phyloP scores from a whole-genome alignment of 2,113 vertebrate species.

The Apteryx mantelli region DNA sequence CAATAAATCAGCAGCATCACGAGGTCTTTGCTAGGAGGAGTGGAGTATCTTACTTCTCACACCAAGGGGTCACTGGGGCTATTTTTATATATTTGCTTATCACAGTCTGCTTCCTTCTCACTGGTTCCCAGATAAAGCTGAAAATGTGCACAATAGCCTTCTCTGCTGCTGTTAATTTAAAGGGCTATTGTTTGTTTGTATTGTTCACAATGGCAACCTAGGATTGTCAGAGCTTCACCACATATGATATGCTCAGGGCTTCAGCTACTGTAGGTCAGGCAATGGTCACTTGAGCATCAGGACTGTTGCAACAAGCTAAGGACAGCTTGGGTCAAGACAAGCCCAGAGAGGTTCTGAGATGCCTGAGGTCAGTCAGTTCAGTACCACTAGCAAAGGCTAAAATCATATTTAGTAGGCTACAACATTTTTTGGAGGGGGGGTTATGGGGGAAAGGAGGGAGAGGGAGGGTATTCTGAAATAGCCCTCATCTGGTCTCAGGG shows the following conservation, averaged over 20 bases:
- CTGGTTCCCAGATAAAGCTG: background rate
- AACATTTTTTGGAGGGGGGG: too few relatives aligned
- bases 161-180: background rate
- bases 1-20: background rate
- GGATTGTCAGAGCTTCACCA: background rate
- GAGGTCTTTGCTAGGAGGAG: background rate
- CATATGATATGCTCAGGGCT: background rate
- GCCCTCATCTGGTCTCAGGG: background rate
- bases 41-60: background rate
- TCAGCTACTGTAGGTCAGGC: too few relatives aligned
- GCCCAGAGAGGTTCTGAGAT: background rate
- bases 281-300: background rate
- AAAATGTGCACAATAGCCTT: background rate
- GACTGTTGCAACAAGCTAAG: background rate
- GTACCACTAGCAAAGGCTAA: background rate
- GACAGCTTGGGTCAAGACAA: background rate
- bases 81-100: background rate
- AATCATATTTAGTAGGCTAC: background rate
- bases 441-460: too few relatives aligned
- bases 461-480: background rate
- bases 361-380: background rate
- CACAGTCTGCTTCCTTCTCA: background rate
- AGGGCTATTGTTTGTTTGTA: background rate
- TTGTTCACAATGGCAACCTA: background rate
- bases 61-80: accelerated